Evolutionary conservation across 2,797 vertebrate genomes (phyloP).

Genomic region (Poecilia velifera): DNA sequence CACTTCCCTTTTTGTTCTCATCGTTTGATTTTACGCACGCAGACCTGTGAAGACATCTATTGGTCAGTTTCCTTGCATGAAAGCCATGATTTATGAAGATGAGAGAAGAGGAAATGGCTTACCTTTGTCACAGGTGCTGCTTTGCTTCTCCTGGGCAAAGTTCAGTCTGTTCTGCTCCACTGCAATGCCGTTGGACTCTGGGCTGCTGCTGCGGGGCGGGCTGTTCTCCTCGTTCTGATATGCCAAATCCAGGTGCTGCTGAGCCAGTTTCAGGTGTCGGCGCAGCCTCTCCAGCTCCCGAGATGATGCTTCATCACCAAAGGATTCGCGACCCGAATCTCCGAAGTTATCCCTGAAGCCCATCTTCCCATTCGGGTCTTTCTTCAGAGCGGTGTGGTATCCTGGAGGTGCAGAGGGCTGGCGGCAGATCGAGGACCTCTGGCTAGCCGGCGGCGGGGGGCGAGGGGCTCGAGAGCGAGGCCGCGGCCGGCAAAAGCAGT

Average conservation of each 20-base stretch:
- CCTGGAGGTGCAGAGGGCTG: conserved; percentile 88
- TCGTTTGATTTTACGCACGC: conserved; percentile 53
- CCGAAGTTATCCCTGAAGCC: conserved; percentile 82
- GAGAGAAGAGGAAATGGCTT: background rate
- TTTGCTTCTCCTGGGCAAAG: conserved; percentile 92
- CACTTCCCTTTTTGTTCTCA: conserved; percentile 49
- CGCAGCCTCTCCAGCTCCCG: conserved; percentile 85
- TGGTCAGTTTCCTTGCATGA: background rate
- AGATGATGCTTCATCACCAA: conserved; percentile 73
- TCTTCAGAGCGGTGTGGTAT: conserved; percentile 88
- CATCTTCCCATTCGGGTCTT: conserved; percentile 78
- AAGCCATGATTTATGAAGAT: no score
- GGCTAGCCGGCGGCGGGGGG: conserved; percentile 39
- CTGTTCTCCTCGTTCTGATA: conserved; percentile 85
- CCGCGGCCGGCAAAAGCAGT: conserved; percentile 76
- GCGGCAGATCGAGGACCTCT: conserved; percentile 70
- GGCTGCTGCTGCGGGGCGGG: conserved; percentile 89
- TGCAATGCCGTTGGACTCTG: conserved; percentile 89
- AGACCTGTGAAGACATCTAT: conserved; percentile 60
- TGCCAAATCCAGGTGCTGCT: conserved; percentile 90
- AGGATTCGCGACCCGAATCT: conserved; percentile 78
- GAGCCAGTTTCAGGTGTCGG: conserved; percentile 88
- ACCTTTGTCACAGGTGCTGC: conserved; percentile 84
- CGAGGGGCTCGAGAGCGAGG: conserved; percentile 48
- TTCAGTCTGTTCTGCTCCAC: conserved; percentile 93